Evolutionary conservation across 2,113 vertebrate genomes (phyloP).

Genomic region (Scomber japonicus): DNA sequence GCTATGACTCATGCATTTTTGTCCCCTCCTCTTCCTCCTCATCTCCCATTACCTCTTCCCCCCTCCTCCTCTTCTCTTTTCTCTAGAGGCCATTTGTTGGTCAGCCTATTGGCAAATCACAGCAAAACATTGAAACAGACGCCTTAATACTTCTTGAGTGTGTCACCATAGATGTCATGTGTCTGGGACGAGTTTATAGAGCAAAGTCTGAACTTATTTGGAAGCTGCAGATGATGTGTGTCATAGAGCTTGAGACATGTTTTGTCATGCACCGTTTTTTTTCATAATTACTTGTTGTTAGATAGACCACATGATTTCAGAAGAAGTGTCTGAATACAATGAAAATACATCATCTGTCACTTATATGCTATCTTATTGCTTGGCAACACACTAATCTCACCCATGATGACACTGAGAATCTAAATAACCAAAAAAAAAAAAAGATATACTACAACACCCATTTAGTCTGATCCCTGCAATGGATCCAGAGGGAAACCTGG

Average conservation of each 20-base stretch:
- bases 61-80: slow-evolving; percentile 5
- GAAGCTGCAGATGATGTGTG: no score
- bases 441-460: not conserved
- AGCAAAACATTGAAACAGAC: slow-evolving; percentile 32
- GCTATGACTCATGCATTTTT: slow-evolving; percentile 31
- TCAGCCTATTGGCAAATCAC: slow-evolving; percentile 41
- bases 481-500: not conserved
- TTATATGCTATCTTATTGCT: no score
- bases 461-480: not conserved
- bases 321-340: no score
- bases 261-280: no score
- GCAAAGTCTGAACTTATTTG: no score
- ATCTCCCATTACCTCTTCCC: not conserved
- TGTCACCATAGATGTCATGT: slow-evolving; percentile 14
- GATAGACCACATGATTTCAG: no score
- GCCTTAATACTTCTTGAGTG: slow-evolving; percentile 29
- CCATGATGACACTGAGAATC: no score
- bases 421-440: not conserved
- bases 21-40: not conserved
- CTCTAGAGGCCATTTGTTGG: slow-evolving; percentile 42
- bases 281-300: no score
- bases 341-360: no score
- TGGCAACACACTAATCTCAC: no score
- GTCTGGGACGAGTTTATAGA: no score
- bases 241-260: not conserved